Evolutionary conservation across 2,113 vertebrate genomes (phyloP).

Genomic region (Gadus chalcogrammus): DNA sequence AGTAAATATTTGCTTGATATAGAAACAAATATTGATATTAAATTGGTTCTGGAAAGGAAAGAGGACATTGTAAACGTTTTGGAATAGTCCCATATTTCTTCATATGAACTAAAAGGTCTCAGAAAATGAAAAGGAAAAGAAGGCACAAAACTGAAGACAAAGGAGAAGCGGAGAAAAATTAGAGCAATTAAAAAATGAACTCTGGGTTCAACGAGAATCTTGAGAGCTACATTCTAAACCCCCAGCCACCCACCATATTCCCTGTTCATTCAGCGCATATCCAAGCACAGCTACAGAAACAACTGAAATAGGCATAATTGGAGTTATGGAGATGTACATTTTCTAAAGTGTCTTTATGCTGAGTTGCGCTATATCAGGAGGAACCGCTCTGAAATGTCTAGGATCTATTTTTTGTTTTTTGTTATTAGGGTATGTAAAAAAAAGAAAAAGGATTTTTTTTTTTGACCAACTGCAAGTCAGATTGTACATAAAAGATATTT

Average conservation of each 20-base stretch:
- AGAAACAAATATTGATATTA: constrained; percentile 45
- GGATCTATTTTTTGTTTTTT: constrained; percentile 14
- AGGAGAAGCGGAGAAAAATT: constrained; percentile 18
- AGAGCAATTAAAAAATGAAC: constrained; percentile 8
- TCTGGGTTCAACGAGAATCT: constrained; percentile 37
- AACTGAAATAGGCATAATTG: constrained; percentile 58
- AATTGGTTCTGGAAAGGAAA: constrained; percentile 38
- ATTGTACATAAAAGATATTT: constrained; percentile 49
- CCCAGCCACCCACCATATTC: constrained; percentile 55
- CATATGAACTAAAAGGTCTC: constrained; percentile 32
- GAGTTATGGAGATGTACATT: constrained; percentile 54
- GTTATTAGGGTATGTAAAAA: constrained; percentile 36
- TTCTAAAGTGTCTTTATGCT: constrained; percentile 68
- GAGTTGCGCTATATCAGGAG: constrained; percentile 45
- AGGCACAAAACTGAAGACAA: background rate
- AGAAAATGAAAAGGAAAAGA: constrained; percentile 22
- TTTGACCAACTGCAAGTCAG: constrained; percentile 63
- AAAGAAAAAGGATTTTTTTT: background rate
- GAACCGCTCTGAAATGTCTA: constrained; percentile 32
- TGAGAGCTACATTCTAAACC: constrained; percentile 43
- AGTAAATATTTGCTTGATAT: constrained; percentile 68
- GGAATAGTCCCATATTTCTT: constrained; percentile 14
- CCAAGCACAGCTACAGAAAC: constrained; percentile 51
- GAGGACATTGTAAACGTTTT: constrained; percentile 32
- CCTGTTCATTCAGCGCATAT: constrained; percentile 60